Conservation (phyloP, 2,888 invertebrate genomes). For the Sympetrum striolatum region DNA sequence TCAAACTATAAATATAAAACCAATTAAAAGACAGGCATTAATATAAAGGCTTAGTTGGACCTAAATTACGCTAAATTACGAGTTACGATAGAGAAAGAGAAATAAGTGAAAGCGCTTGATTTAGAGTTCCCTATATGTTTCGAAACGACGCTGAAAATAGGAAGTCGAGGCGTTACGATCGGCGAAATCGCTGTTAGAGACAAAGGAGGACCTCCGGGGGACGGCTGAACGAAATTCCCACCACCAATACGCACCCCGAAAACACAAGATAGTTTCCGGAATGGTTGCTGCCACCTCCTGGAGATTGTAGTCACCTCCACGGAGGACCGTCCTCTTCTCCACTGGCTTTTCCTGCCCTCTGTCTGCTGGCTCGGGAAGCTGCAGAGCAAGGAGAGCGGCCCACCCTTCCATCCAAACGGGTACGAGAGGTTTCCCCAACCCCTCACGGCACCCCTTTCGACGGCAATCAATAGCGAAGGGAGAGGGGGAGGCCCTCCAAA, state of each 20-base stretch:
- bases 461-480: not conserved
- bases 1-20: no score
- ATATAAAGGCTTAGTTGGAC: no score
- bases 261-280: not conserved
- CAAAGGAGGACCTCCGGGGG: not conserved
- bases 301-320: not conserved
- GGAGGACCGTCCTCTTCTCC: not conserved
- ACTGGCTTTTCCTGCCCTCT: slow-evolving; percentile 46
- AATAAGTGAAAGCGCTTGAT: no score
- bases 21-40: no score
- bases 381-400: slow-evolving; percentile 24
- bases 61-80: no score
- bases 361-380: slow-evolving; percentile 45
- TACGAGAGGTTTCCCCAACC: not conserved
- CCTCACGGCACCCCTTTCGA: not conserved
- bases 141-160: not conserved
- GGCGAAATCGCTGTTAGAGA: not conserved
- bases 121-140: no score
- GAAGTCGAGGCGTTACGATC: not conserved
- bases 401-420: not conserved
- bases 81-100: no score
- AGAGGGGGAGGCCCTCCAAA: slow-evolving; percentile 50
- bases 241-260: not conserved
- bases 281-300: slow-evolving; percentile 14
- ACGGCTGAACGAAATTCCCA: no score